A percentile compares a stretch with the other conserved stretches of the same genome.
Evolutionary conservation across 2,888 invertebrate genomes (phyloP).

Genomic region (Acrocyrtus sp.): DNA sequence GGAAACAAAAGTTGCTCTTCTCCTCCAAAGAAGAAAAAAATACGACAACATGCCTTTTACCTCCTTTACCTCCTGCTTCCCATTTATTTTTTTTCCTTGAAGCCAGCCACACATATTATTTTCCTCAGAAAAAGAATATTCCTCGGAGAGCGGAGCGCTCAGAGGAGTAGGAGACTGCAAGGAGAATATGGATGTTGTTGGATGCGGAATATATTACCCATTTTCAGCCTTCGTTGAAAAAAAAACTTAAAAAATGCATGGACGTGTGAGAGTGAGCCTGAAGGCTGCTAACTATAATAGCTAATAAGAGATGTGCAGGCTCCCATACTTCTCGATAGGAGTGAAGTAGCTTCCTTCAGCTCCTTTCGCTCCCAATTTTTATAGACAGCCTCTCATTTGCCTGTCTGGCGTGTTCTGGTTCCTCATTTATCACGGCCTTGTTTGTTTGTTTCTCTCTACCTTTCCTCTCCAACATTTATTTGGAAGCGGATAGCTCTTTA

Average conservation of each 20-base stretch:
- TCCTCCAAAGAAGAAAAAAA: background rate
- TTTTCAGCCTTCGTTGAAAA: too few species aligned
- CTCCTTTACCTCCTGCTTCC: background rate
- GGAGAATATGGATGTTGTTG: background rate
- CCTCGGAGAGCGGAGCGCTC: background rate
- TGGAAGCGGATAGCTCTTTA: too few species aligned
- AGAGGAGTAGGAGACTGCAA: background rate
- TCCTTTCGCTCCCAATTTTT: too few species aligned
- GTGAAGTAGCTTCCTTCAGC: too few species aligned
- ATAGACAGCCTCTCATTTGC: background rate
- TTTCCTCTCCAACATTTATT: background rate
- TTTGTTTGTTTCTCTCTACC: background rate
- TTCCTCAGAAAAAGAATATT: background rate
- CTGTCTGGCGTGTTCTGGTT: background rate
- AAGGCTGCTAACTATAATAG: too few species aligned
- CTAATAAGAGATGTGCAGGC: too few species aligned
- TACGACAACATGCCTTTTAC: too few species aligned
- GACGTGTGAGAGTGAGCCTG: too few species aligned
- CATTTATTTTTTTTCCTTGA: background rate
- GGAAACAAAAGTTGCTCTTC: conserved; percentile 29
- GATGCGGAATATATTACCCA: too few species aligned
- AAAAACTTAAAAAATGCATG: too few species aligned
- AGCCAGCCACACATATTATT: background rate
- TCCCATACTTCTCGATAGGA: too few species aligned
- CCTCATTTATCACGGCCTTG: background rate